Evolutionary conservation across 1,140 invertebrate species (phyloP), one percentile per base, ranked within the genome.

Genomic region (Drosophila willistoni): DNA sequence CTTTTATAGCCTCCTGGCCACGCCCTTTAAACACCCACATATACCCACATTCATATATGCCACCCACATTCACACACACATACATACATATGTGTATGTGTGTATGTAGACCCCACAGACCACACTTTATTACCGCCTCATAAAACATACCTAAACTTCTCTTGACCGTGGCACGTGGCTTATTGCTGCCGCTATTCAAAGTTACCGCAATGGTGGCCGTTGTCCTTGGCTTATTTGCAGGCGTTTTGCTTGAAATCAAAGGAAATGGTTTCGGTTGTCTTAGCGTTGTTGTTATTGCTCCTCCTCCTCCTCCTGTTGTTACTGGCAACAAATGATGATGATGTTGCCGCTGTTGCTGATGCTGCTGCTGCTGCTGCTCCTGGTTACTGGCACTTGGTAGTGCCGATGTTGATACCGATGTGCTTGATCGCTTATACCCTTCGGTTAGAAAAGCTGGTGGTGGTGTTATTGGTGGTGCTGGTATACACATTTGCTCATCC

Each of bases 401-500:
- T 0, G 83, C 83, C 56, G 83, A 87, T 22, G 83, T 87, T 22
- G 83, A 87, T 22, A 87, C 84, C 60, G 84, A 81, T 0, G 76
- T 79, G 62, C 79, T 87, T 22, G 92, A 93, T 66, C 94, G 93
- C 57, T 93, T 94, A 68, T 94, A 94, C 12, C 94, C 94, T 29
- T 94, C 93, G 0, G 94, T 93, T 14, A 95, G 90, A 77, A 95
- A 95, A 33, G 94, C 94, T 2, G 95, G 94, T 12, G 95, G 95
- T 5, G 95, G 95, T 19, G 95, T 95, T 64, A 95, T 95, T 3
- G 95, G 95, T 3, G 94, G 95, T 1, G 94, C 93, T 2, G 93
- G 93, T 25, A 92, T 91, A 33, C 64, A 84, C 19, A 95, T 94
- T 36, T 94, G 93, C 63, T 95, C 94, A 81, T 87, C 87, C 39